Conservation (phyloP, 2,888 invertebrate genomes). For the Tenthredo livida region DNA sequence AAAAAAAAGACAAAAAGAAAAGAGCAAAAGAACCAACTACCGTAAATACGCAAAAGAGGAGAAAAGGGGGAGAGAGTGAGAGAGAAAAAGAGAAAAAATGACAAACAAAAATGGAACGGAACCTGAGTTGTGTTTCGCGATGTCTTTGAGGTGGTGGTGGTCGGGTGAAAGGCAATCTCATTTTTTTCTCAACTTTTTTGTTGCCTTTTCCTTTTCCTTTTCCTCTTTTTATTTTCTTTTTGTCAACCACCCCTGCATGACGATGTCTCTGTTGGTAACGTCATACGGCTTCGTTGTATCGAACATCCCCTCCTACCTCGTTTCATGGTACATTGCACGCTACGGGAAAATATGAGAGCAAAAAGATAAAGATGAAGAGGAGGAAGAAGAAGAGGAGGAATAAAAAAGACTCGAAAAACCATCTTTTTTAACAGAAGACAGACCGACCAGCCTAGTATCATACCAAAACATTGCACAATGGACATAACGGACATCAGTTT, state of each 20-base stretch:
- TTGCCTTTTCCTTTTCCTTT: background rate
- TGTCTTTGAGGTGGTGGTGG: background rate
- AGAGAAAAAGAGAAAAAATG: background rate
- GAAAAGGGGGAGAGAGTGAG: background rate
- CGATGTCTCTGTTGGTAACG: slow-evolving; percentile 61
- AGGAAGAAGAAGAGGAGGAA: slow-evolving; percentile 49
- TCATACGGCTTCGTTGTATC: slow-evolving; percentile 53
- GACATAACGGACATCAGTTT: background rate
- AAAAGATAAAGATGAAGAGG: slow-evolving; percentile 43
- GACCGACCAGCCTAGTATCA: background rate
- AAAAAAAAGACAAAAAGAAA: background rate
- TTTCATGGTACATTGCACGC: slow-evolving; percentile 65
- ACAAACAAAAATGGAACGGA: background rate
- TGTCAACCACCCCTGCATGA: slow-evolving; percentile 60
- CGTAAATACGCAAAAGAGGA: background rate
- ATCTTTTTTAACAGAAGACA: background rate
- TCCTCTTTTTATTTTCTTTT: background rate
- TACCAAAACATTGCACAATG: background rate
- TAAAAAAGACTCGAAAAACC: slow-evolving; percentile 37
- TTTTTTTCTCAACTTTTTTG: background rate
- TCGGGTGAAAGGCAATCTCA: background rate
- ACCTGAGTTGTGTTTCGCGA: background rate
- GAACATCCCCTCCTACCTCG: slow-evolving; percentile 58
- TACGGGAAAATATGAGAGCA: slow-evolving; percentile 58
- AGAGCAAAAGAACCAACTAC: background rate